phyloP scores from a whole-genome alignment of 35 echinoderm and acorn worm species.

The Apostichopus californicus region DNA sequence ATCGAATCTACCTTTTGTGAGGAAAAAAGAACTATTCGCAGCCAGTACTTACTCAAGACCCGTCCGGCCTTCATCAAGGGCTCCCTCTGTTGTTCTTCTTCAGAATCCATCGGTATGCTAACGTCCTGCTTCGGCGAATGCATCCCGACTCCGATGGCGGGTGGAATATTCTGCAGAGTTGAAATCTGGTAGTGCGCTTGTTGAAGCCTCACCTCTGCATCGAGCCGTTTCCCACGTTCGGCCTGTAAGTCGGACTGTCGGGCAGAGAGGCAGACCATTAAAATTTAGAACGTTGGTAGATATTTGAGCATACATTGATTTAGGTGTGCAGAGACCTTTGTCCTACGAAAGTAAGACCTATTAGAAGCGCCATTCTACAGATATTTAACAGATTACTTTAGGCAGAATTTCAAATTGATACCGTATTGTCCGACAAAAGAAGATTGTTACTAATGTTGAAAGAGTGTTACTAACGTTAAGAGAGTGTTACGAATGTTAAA shows the following conservation, averaged over 20 bases:
- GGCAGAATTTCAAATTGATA: too few relatives aligned
- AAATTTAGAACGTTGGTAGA: too few relatives aligned
- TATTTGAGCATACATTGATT: too few relatives aligned
- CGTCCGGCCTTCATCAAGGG: slow-evolving; percentile 50
- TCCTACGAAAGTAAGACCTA: too few relatives aligned
- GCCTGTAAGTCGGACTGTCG: slow-evolving; percentile 16
- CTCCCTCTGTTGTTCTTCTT: slow-evolving; percentile 31
- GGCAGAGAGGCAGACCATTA: neutral
- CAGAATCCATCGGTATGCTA: slow-evolving; percentile 30
- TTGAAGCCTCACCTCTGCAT: slow-evolving; percentile 51
- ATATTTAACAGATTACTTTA: too few relatives aligned
- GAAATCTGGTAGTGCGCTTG: slow-evolving; percentile 39
- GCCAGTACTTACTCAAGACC: slow-evolving; percentile 18
- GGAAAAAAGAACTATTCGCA: neutral
- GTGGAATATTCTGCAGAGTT: slow-evolving; percentile 4
- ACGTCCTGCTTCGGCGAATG: slow-evolving; percentile 1
- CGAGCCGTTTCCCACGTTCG: slow-evolving; percentile 29
- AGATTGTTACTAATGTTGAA: too few relatives aligned
- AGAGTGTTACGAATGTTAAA: too few relatives aligned
- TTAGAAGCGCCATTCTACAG: too few relatives aligned
- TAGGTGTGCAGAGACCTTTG: too few relatives aligned
- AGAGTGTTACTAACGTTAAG: too few relatives aligned
- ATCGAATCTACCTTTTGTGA: neutral
- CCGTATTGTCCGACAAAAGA: too few relatives aligned
- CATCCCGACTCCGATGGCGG: neutral